Conservation (phyloP, 2,113 vertebrate genomes). For the Notarius quadriscutis region DNA sequence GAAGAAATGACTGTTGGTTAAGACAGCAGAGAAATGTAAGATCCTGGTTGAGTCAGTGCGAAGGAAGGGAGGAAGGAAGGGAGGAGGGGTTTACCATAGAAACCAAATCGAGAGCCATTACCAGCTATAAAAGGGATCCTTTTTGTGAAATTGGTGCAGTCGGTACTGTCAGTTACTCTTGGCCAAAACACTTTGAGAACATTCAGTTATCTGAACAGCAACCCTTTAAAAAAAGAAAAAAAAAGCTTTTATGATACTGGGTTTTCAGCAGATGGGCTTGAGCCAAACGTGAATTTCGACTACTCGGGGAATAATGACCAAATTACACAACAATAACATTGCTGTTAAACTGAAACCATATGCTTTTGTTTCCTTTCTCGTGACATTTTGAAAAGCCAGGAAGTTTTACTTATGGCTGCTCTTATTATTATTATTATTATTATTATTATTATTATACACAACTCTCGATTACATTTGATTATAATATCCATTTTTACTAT, state of each 20-base stretch:
- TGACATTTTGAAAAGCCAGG: background rate
- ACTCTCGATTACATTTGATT: background rate
- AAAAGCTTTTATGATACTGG: background rate
- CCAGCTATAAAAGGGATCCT: background rate
- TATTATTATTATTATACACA: background rate
- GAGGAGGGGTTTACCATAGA: background rate
- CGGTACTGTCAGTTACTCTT: background rate
- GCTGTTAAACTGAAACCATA: background rate
- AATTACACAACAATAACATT: background rate
- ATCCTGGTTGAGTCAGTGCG: background rate
- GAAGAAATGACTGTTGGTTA: background rate
- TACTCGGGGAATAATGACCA: background rate
- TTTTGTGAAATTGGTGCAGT: background rate
- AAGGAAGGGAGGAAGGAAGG: background rate
- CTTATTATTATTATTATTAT: background rate
- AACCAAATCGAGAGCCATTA: background rate
- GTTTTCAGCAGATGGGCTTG: background rate
- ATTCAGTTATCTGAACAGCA: background rate
- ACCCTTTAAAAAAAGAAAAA: background rate
- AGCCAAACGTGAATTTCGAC: background rate
- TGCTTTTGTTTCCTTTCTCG: background rate
- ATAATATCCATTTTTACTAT: background rate
- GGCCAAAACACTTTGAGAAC: background rate
- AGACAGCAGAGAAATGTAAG: background rate
- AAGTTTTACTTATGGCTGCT: background rate